These are phyloP conservation scores for Willisornis vidua DNA, from an alignment of 2,113 vertebrate genomes.

Conservation along the genomic window DNA sequence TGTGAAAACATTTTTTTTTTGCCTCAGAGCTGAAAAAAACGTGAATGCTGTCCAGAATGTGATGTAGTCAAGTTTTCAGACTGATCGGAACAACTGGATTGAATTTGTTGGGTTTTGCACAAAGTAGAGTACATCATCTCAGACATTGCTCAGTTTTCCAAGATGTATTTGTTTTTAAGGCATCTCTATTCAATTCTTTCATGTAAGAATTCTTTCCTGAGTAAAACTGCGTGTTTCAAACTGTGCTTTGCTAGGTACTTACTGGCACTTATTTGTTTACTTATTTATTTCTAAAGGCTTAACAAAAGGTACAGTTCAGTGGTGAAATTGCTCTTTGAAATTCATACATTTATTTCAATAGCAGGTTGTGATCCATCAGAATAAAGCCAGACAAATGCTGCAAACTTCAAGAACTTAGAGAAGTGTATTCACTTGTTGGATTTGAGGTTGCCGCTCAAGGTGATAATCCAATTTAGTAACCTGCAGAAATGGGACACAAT, in stretches of 20 bases:
- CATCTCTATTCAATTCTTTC: background rate
- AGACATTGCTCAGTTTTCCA: background rate
- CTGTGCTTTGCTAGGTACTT: background rate
- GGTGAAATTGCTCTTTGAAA: background rate
- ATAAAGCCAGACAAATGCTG: background rate
- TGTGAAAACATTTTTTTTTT: background rate
- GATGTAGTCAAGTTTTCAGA: background rate
- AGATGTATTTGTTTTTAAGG: rapidly evolving
- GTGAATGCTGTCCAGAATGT: background rate
- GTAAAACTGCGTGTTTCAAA: background rate
- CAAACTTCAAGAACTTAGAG: background rate
- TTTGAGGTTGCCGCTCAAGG: background rate
- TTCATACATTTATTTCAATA: background rate
- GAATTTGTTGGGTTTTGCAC: background rate
- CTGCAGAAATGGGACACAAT: background rate
- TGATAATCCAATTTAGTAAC: background rate
- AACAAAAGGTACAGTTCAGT: background rate
- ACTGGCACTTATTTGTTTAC: rapidly evolving
- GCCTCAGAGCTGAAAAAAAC: background rate
- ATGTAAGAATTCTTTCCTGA: background rate
- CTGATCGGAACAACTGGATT: background rate
- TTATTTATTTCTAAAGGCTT: background rate
- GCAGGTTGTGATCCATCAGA: background rate
- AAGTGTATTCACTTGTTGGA: background rate
- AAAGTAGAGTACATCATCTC: background rate